Evolutionary conservation across 30 jellyfish, hydroid and myxozoan genomes (phyloP).

Genomic region (Cassiopea xamachana): DNA sequence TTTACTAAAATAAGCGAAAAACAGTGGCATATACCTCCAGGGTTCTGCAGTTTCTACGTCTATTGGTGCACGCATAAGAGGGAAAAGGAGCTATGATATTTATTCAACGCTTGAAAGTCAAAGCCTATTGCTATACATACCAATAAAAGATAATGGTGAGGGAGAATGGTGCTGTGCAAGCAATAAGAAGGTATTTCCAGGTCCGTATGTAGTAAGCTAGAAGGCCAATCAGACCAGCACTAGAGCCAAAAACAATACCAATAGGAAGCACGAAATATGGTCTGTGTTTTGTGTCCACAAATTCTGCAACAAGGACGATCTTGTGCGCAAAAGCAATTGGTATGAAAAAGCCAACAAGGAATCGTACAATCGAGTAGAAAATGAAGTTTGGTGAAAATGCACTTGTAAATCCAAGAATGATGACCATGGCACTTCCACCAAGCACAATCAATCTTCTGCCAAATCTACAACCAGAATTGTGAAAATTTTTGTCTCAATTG

Average conservation of each 20-base stretch:
- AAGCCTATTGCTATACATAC: background rate
- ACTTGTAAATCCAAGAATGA: conserved; percentile 37
- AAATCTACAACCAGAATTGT: conserved; percentile 1
- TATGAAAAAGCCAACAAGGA: conserved; percentile 63
- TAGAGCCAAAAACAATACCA: background rate
- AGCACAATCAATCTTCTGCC: conserved; percentile 67
- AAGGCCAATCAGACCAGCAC: conserved; percentile 33
- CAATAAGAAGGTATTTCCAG: conserved; percentile 50
- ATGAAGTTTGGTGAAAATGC: conserved; percentile 63
- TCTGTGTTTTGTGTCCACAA: conserved; percentile 68
- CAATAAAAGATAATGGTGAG: conserved; percentile 1
- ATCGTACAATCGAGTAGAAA: conserved; percentile 40
- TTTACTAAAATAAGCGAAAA: no score
- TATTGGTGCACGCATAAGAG: no score
- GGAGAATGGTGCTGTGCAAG: conserved; percentile 50
- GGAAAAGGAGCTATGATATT: no score
- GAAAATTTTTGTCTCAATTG: no score
- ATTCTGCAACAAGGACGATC: conserved; percentile 60
- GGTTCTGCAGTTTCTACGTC: no score
- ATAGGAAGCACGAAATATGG: conserved; percentile 48
- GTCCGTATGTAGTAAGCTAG: conserved; percentile 40
- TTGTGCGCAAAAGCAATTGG: conserved; percentile 62
- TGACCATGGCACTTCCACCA: conserved; percentile 27
- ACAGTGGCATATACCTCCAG: no score
- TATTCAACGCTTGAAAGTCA: no score